A percentile compares a stretch with the other conserved stretches of the same genome.
These are phyloP conservation scores for Ypsolopha scabrella DNA, from an alignment of 2,888 invertebrate species.

Conservation along the genomic window DNA sequence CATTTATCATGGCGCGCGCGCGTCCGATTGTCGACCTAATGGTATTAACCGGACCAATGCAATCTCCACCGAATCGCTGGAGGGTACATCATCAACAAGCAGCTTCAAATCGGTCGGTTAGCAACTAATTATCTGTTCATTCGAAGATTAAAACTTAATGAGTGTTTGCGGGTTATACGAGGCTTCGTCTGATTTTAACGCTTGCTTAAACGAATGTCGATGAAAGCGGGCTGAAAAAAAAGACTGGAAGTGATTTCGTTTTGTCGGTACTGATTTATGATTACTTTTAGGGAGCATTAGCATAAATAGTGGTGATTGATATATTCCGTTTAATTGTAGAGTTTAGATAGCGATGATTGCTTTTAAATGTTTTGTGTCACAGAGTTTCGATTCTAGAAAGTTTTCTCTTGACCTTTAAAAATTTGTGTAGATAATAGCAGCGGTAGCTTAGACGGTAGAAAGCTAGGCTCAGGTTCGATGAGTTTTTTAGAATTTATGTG, in stretches of 20 bases:
- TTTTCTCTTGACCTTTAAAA: too few relatives aligned
- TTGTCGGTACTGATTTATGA: too few relatives aligned
- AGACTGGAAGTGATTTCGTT: background rate
- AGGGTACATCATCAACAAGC: background rate
- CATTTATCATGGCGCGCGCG: constrained; percentile 24
- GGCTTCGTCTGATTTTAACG: constrained; percentile 1
- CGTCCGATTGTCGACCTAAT: constrained; percentile 14
- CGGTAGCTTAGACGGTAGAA: too few relatives aligned
- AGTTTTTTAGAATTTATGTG: too few relatives aligned
- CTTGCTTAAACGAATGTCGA: constrained; percentile 3
- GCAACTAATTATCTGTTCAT: constrained; percentile 25
- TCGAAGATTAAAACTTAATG: constrained; percentile 21
- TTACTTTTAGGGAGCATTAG: too few relatives aligned
- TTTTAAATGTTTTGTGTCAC: too few relatives aligned
- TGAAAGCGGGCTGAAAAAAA: background rate
- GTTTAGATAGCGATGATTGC: too few relatives aligned
- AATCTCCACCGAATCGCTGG: background rate
- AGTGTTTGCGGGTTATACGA: constrained; percentile 16
- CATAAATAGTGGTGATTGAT: too few relatives aligned
- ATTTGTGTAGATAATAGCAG: too few relatives aligned
- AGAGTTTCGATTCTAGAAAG: too few relatives aligned
- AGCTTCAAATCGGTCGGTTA: constrained; percentile 13
- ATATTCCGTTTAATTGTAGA: too few relatives aligned
- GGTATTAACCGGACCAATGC: constrained; percentile 10
- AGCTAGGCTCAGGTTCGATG: too few relatives aligned